These are phyloP conservation scores for Engraulis encrasicolus DNA, from an alignment of 2,113 vertebrate species.

Conservation along the genomic window DNA sequence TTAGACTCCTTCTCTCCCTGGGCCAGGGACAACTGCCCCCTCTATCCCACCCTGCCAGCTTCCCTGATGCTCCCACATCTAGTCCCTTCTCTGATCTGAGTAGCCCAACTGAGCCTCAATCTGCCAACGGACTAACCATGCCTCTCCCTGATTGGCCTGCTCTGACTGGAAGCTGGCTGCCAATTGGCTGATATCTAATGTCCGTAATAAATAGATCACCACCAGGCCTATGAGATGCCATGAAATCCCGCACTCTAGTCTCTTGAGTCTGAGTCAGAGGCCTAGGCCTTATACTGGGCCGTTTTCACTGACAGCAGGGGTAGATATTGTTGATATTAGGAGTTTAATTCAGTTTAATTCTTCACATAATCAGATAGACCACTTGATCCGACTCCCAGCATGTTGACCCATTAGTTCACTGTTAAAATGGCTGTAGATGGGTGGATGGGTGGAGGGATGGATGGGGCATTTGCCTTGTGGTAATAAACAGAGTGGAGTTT, in stretches of 20 bases:
- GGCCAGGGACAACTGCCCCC: too few relatives aligned
- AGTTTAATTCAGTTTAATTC: too few relatives aligned
- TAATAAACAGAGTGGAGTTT: neutral
- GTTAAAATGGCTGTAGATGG: neutral
- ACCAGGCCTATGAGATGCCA: neutral
- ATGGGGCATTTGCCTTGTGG: neutral
- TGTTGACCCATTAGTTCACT: neutral
- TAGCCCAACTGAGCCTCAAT: conserved; percentile 59
- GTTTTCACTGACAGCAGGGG: neutral
- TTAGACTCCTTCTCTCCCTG: too few relatives aligned
- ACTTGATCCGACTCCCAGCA: too few relatives aligned
- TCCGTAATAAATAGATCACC: conserved; percentile 4
- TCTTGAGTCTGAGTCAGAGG: neutral
- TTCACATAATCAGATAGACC: neutral
- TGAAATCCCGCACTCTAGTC: neutral
- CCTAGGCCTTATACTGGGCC: neutral
- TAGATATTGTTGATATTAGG: neutral
- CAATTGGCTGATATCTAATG: conserved; percentile 53
- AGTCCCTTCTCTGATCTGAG: conserved; percentile 37
- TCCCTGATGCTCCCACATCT: too few relatives aligned
- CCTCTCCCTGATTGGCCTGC: conserved; percentile 57
- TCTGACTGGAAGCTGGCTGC: conserved; percentile 28
- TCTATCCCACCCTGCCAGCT: too few relatives aligned
- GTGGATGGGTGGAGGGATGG: too few relatives aligned
- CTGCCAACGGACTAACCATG: conserved; percentile 53